Percentiles rank a stretch among this genome's conserved stretches.
phyloP scores from a whole-genome alignment of 2,113 vertebrate species.

The Eulacestoma nigropectus region DNA sequence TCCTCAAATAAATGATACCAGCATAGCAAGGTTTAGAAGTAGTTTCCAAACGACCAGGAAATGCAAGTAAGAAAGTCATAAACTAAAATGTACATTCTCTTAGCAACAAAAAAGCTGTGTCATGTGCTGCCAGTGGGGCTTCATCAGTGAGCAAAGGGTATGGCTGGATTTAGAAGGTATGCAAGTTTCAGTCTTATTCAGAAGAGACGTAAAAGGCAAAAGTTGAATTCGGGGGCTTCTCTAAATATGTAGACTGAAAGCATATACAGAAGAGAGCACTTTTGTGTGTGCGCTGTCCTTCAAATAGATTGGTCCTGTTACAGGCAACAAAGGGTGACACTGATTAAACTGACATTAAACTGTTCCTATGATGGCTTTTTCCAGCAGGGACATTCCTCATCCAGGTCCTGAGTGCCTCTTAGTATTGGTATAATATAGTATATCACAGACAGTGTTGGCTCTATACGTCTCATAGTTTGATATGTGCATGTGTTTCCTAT shows the following conservation, averaged over 20 bases:
- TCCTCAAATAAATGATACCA: background rate
- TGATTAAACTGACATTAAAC: background rate
- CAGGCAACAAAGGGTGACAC: background rate
- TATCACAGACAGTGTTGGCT: background rate
- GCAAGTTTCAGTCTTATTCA: background rate
- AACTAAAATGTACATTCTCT: rapidly evolving
- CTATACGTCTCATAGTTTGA: rapidly evolving
- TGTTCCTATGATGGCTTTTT: background rate
- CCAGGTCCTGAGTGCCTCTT: rapidly evolving
- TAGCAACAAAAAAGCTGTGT: background rate
- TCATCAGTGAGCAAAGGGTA: background rate
- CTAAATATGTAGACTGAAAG: background rate
- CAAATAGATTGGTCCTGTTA: background rate
- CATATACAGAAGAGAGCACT: background rate
- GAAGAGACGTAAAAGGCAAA: background rate
- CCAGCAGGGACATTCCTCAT: background rate
- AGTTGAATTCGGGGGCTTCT: background rate
- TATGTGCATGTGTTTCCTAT: background rate
- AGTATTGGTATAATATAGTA: background rate
- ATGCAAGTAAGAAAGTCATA: background rate
- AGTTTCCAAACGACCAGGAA: background rate
- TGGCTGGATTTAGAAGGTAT: background rate
- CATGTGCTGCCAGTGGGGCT: background rate
- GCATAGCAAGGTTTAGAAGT: background rate
- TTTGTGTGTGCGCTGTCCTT: background rate